phyloP scores from a whole-genome alignment of 2,797 vertebrate species.

The Rhinophrynus dorsalis region DNA sequence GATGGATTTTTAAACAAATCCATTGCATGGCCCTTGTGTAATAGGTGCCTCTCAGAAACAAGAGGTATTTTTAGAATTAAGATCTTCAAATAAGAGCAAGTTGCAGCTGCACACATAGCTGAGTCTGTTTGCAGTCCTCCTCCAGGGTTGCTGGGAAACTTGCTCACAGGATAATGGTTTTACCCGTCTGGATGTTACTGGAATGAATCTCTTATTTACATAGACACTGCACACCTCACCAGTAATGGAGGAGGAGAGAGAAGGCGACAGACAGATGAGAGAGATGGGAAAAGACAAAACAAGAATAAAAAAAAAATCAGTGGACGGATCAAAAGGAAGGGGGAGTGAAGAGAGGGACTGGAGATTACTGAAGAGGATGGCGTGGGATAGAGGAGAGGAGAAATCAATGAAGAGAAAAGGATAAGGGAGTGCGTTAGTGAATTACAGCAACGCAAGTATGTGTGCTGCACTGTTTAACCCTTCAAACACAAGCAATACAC shows the following conservation, averaged over 20 bases:
- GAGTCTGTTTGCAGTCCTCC: slow-evolving; percentile 3
- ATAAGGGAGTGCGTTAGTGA: too few relatives aligned
- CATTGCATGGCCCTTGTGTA: slow-evolving; percentile 2
- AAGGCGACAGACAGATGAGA: not conserved
- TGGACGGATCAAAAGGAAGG: too few relatives aligned
- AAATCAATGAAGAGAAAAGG: too few relatives aligned
- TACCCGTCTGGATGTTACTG: not conserved
- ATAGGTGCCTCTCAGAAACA: not conserved
- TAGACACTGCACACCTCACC: not conserved
- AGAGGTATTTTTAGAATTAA: slow-evolving; percentile 24
- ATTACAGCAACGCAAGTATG: too few relatives aligned
- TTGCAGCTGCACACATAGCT: not conserved
- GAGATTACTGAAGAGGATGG: too few relatives aligned
- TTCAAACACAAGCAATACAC: too few relatives aligned
- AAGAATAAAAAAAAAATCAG: too few relatives aligned
- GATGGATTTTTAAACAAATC: not conserved
- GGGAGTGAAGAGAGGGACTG: too few relatives aligned
- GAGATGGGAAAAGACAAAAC: not conserved
- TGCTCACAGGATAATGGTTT: not conserved
- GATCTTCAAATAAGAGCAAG: not conserved
- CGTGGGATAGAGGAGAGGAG: too few relatives aligned
- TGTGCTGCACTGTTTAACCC: too few relatives aligned
- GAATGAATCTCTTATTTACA: not conserved
- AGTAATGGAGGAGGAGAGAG: not conserved
- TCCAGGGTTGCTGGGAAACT: slow-evolving; percentile 11